These are phyloP conservation scores for Holothuria leucospilota DNA, from an alignment of 53 echinoderm and acorn worm species.

Conservation along the genomic window DNA sequence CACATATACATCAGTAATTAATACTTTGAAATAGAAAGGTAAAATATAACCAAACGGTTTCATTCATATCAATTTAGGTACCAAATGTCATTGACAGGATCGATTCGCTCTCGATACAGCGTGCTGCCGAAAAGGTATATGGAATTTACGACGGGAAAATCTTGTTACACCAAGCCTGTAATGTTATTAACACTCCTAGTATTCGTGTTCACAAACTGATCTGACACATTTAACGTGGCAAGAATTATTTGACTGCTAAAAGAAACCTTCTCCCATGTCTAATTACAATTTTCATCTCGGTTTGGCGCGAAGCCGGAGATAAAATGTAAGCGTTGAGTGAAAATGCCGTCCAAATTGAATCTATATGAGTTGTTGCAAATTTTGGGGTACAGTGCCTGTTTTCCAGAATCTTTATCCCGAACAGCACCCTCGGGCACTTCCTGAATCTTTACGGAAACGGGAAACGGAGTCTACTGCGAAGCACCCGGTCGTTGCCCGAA, in stretches of 20 bases:
- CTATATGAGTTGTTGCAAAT: conserved; percentile 50
- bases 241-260: conserved; percentile 22
- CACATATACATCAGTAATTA: no score
- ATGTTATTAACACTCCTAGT: conserved; percentile 23
- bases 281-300: conserved; percentile 14
- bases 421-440: conserved; percentile 34
- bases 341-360: conserved; percentile 43
- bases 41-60: no score
- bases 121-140: background rate
- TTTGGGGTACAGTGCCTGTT: conserved; percentile 34
- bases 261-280: conserved; percentile 12
- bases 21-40: no score
- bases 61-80: no score
- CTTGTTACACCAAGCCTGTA: conserved; percentile 24
- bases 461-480: conserved; percentile 30
- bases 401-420: conserved; percentile 16
- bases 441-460: conserved; percentile 42
- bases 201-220: conserved; percentile 41
- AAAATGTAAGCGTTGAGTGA: conserved; percentile 28
- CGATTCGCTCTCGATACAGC: background rate
- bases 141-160: conserved; percentile 11
- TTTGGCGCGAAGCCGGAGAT: background rate
- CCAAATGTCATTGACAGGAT: no score
- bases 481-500: conserved; percentile 48
- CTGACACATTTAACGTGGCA: conserved; percentile 23